A percentile compares a stretch with the other conserved stretches of the same genome.
Evolutionary conservation across 2,797 vertebrate genomes (phyloP).

Genomic region (Syngnathus rostellatus): DNA sequence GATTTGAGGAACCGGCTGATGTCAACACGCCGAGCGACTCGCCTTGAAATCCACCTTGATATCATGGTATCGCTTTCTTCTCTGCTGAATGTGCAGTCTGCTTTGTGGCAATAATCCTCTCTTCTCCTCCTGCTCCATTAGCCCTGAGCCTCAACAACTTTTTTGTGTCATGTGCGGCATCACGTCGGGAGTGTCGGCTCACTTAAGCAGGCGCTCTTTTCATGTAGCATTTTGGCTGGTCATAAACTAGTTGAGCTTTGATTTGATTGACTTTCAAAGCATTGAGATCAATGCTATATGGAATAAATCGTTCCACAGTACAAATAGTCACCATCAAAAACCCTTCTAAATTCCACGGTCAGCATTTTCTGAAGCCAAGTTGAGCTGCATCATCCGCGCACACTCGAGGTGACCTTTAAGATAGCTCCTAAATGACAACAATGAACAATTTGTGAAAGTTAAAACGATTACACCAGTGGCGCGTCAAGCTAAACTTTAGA

Average conservation of each 20-base stretch:
- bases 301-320: no score
- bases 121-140: conserved; percentile 29
- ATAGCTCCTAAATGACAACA: neutral
- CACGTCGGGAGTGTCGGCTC: conserved; percentile 17
- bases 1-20: conserved; percentile 4
- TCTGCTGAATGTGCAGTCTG: conserved; percentile 32
- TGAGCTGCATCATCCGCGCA: neutral
- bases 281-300: no score
- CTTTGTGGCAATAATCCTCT: conserved; percentile 41
- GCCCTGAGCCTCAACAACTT: conserved; percentile 27
- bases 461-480: neutral
- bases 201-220: neutral
- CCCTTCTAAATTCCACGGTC: neutral
- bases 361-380: neutral
- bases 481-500: conserved; percentile 26
- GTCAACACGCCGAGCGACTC: conserved; percentile 19
- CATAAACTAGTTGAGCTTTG: no score
- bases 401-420: neutral
- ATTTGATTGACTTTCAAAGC: no score
- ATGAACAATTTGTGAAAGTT: neutral
- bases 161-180: conserved; percentile 33
- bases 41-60: conserved; percentile 21
- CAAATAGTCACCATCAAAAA: no score
- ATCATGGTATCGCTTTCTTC: conserved; percentile 7
- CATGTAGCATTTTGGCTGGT: no score